A percentile compares a stretch with the other conserved stretches of the same genome.
Conservation (phyloP, 2,113 vertebrate genomes). For the Heloderma charlesbogerti region DNA sequence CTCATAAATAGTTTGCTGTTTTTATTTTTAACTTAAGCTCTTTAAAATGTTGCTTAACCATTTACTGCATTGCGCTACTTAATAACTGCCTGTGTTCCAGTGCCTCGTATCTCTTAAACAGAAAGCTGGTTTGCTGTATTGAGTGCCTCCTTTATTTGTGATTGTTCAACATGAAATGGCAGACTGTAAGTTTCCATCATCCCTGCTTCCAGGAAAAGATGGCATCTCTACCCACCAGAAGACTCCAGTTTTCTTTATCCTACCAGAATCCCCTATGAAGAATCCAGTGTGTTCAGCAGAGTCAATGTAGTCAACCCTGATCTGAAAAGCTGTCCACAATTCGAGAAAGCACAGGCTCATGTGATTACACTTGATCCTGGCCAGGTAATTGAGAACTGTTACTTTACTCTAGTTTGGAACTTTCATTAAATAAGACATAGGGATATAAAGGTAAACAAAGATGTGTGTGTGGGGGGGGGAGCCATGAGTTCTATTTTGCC, state of each 20-base stretch:
- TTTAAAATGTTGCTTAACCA: neutral
- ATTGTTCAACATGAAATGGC: constrained; percentile 53
- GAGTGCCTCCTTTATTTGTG: constrained; percentile 61
- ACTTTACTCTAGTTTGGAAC: constrained; percentile 4
- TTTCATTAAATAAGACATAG: constrained; percentile 4
- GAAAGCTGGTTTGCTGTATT: constrained; percentile 63
- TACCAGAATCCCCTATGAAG: constrained; percentile 96
- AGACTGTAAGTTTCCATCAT: constrained; percentile 55
- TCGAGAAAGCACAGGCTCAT: constrained; percentile 79
- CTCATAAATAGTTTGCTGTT: neutral
- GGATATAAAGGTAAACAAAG: constrained; percentile 16
- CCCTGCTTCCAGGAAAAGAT: constrained; percentile 87
- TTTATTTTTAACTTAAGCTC: neutral
- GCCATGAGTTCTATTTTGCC: neutral
- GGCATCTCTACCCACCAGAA: constrained; percentile 95
- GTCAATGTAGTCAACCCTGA: constrained; percentile 89
- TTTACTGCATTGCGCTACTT: neutral
- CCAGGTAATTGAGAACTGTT: constrained; percentile 80
- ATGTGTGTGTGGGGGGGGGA: neutral
- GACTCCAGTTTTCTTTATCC: constrained; percentile 90
- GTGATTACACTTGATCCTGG: constrained; percentile 88
- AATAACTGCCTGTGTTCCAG: constrained; percentile 55
- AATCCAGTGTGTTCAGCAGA: constrained; percentile 96
- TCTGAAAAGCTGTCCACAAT: constrained; percentile 81
- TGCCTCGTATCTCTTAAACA: constrained; percentile 62